Conservation (phyloP, 2,797 vertebrate species). For the Sibirionetta formosa region DNA sequence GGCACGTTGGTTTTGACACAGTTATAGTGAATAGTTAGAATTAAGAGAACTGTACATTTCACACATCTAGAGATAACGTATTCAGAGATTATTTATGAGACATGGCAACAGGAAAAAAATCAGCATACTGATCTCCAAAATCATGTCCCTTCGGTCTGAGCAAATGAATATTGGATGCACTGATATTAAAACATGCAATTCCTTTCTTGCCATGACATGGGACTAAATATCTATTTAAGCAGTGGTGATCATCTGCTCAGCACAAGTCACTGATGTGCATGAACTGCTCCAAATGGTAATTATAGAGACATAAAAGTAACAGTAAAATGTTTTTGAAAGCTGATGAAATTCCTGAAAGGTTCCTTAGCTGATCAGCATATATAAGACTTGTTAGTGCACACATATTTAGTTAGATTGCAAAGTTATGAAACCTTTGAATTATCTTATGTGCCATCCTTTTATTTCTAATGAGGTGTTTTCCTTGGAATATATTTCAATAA, state of each 20-base stretch:
- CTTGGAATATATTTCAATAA: background rate
- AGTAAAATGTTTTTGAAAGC: background rate
- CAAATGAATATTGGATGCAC: background rate
- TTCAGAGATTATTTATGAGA: background rate
- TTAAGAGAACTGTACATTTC: background rate
- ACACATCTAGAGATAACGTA: background rate
- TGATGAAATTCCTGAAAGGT: background rate
- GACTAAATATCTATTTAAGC: background rate
- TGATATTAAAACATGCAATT: background rate
- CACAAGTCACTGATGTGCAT: background rate
- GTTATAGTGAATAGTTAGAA: background rate
- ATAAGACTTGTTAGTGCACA: background rate
- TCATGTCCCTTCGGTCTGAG: background rate
- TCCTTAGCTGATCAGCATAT: background rate
- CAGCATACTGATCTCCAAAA: background rate
- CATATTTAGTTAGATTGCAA: background rate
- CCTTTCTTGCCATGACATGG: background rate
- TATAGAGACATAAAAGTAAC: background rate
- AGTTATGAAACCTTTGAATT: background rate
- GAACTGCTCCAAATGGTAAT: background rate
- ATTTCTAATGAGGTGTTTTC: background rate
- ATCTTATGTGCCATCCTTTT: background rate
- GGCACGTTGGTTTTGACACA: background rate
- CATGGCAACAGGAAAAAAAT: background rate
- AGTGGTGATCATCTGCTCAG: background rate